Evolutionary conservation across 2,888 invertebrate species (phyloP).

Genomic region (Drosophila sordidula): DNA sequence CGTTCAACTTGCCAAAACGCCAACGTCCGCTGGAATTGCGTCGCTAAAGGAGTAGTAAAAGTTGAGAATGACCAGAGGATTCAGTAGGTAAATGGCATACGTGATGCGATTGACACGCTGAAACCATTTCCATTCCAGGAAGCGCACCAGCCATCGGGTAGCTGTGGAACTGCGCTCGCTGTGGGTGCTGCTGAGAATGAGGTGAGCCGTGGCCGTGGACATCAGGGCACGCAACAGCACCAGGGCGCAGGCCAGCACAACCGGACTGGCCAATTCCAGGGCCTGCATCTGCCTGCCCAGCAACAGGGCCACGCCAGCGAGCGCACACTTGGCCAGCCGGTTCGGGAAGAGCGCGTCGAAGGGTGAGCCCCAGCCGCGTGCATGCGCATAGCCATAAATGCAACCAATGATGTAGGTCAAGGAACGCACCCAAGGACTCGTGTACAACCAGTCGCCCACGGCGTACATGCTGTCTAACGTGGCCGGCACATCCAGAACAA

Average conservation of each 20-base stretch:
- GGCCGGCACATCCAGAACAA: neutral
- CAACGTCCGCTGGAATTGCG: constrained; percentile 26
- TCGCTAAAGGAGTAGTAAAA: constrained; percentile 27
- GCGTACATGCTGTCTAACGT: constrained; percentile 15
- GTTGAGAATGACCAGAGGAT: constrained; percentile 43
- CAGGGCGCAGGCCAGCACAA: neutral
- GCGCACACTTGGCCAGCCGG: neutral
- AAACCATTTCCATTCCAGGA: constrained; percentile 27
- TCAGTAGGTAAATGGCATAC: constrained; percentile 50
- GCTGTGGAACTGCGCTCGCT: constrained; percentile 1
- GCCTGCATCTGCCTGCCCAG: neutral
- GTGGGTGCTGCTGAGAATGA: constrained; percentile 23
- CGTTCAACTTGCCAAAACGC: constrained; percentile 32
- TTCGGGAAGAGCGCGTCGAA: constrained; percentile 3
- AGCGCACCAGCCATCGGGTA: constrained; percentile 25
- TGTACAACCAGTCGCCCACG: constrained; percentile 23
- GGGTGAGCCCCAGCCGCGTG: constrained; percentile 9
- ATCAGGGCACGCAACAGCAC: constrained; percentile 6
- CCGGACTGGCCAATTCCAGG: neutral
- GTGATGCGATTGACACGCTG: constrained; percentile 46
- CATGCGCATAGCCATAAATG: constrained; percentile 40
- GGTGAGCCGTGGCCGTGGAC: constrained; percentile 11
- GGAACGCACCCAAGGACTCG: constrained; percentile 28
- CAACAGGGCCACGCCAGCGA: neutral
- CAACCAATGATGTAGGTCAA: constrained; percentile 42